phyloP scores from a whole-genome alignment of 1,140 invertebrate species.

The Eufriesea mexicana region DNA sequence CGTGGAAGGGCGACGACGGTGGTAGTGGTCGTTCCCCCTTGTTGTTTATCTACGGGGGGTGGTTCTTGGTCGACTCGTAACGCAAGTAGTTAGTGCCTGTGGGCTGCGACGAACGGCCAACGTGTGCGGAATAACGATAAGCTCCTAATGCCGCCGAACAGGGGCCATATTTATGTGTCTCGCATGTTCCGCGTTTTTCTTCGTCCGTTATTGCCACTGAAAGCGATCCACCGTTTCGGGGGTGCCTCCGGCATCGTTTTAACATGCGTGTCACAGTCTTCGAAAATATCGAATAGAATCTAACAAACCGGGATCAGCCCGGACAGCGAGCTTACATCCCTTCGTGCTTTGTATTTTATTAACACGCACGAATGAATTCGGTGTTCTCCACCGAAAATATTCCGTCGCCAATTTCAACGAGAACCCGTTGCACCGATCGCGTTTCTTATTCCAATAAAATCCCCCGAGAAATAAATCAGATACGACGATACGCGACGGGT shows the following conservation, averaged over 20 bases:
- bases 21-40: constrained; percentile 54
- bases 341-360: constrained; percentile 21
- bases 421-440: too few relatives aligned
- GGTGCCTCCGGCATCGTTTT: neutral
- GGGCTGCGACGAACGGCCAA: constrained; percentile 75
- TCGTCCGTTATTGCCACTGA: constrained; percentile 55
- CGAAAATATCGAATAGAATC: constrained; percentile 56
- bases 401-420: too few relatives aligned
- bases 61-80: constrained; percentile 74
- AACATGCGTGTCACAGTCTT: constrained; percentile 48
- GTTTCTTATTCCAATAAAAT: too few relatives aligned
- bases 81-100: constrained; percentile 75
- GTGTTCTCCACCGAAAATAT: too few relatives aligned
- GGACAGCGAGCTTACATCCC: neutral
- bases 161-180: constrained; percentile 71
- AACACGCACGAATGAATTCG: neutral
- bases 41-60: constrained; percentile 73
- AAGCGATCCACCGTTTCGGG: constrained; percentile 57
- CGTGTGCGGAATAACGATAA: constrained; percentile 79
- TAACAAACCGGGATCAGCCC: constrained; percentile 37
- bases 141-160: constrained; percentile 72
- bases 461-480: too few relatives aligned
- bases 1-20: constrained; percentile 50
- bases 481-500: too few relatives aligned
- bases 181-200: constrained; percentile 69